These are phyloP conservation scores for Clarias gariepinus DNA, from an alignment of 2,113 vertebrate genomes.

Conservation along the genomic window DNA sequence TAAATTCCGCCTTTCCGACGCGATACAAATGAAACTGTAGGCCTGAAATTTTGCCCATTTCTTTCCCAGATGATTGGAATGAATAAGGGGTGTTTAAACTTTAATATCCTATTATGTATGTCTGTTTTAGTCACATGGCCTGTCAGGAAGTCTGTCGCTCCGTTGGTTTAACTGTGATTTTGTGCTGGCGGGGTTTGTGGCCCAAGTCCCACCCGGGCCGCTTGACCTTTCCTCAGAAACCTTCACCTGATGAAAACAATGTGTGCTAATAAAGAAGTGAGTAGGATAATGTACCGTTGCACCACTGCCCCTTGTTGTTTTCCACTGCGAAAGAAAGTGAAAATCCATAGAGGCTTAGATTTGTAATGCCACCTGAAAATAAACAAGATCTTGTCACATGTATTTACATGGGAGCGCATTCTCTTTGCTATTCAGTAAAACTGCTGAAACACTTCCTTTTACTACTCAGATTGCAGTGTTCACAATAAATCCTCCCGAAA, in stretches of 20 bases:
- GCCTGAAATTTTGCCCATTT: conserved; percentile 68
- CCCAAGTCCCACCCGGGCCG: neutral
- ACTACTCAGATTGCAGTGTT: conserved; percentile 46
- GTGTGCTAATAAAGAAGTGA: neutral
- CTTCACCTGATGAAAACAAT: conserved; percentile 11
- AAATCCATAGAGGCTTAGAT: neutral
- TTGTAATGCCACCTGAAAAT: conserved; percentile 7
- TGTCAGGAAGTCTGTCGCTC: conserved; percentile 53
- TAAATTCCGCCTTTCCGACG: conserved; percentile 71
- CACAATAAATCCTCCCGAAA: conserved; percentile 50
- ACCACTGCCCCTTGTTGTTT: neutral
- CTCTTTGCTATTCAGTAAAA: conserved; percentile 37
- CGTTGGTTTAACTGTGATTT: conserved; percentile 32
- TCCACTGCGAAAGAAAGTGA: neutral
- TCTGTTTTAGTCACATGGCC: conserved; percentile 71
- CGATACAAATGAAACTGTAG: conserved; percentile 72
- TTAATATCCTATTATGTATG: conserved; percentile 76
- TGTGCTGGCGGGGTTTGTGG: neutral
- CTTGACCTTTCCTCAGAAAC: neutral
- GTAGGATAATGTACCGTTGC: neutral
- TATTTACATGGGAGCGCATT: conserved; percentile 32
- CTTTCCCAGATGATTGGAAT: conserved; percentile 72
- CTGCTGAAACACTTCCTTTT: conserved; percentile 50
- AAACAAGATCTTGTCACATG: conserved; percentile 26
- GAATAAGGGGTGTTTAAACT: conserved; percentile 75